Base-by-base conservation (phyloP, 2,113 vertebrate species). In the Pithys albifrons region DNA sequence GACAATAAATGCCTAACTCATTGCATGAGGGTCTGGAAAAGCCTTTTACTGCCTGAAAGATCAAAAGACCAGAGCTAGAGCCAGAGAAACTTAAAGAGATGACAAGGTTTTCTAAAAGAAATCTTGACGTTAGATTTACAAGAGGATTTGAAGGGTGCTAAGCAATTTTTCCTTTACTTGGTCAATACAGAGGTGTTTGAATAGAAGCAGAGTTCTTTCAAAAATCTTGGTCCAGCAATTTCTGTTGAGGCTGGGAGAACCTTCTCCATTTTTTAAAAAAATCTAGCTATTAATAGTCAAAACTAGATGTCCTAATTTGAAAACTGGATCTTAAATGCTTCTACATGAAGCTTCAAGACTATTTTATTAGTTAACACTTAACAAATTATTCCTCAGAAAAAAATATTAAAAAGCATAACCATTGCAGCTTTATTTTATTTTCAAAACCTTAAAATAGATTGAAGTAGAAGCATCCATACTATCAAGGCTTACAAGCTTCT, bases 261-360 rank as follows among this genome's bases (percentile, higher is more conserved):
- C 10, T 61, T 55, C 18, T 51, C 18, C 33, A n/a, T 18, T 46
- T 12, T 54, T 59, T 25, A 10, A 24, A 71, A 86, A 57, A 37
- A 31, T 41, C 23, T 62, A 72, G 28, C 52, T 87, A 58, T 76
- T 81, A 94, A 77, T 11, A 81, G 70, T n/a, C 37, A 93, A 89
- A 92, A 49, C 4, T 82, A 81, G 19, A 75, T 55, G 52, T 78
- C 17, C 83, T 84, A 93, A 94, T 92, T 82, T 92, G 95, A 95
- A 94, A 94, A 96, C 29, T 87, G 73, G 31, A 74, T 85, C 12
- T 41, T 66, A 81, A 95, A 75, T 72, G 33, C 61, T 93, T 84
- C 76, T 37, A 75, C 27, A 33, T 49, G 10, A 78, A 86, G 52
- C 52, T 77, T 76, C 59, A 75, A 78, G 51, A 74, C 27, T 57